Conservation (phyloP, 2,888 invertebrate species). For the Himalopsyche anomala region DNA sequence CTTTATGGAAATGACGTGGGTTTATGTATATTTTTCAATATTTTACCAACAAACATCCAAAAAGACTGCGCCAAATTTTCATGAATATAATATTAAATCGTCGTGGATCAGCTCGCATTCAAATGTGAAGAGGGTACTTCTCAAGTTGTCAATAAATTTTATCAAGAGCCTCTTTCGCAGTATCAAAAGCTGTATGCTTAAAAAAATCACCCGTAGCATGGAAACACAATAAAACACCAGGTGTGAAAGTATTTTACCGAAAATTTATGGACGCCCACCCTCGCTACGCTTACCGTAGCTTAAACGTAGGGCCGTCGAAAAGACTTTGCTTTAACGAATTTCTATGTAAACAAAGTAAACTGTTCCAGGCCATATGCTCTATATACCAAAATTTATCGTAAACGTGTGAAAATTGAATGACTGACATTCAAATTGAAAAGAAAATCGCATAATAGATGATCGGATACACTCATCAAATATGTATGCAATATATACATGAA, state of each 20-base stretch:
- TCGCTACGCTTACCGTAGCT: neutral
- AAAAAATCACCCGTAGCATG: neutral
- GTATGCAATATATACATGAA: neutral
- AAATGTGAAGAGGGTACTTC: slow-evolving; percentile 10
- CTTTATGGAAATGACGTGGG: too few species aligned
- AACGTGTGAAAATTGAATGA: neutral
- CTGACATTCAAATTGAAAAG: slow-evolving; percentile 26
- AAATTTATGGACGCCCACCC: slow-evolving; percentile 26
- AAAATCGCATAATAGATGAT: slow-evolving; percentile 1
- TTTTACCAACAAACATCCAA: too few species aligned
- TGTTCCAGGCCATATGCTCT: neutral
- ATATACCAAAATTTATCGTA: neutral
- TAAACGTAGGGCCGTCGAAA: neutral
- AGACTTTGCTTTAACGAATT: neutral
- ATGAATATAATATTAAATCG: neutral
- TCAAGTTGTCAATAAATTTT: slow-evolving; percentile 35
- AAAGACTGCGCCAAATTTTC: too few species aligned
- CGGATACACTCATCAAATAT: neutral
- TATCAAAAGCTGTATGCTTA: neutral
- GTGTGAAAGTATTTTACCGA: slow-evolving; percentile 18
- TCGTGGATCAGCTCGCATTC: neutral
- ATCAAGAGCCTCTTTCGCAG: neutral
- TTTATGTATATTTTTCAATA: too few species aligned
- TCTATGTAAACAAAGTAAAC: slow-evolving; percentile 3
- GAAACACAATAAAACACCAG: slow-evolving; percentile 22